Percentiles rank a stretch among this genome's conserved stretches.
phyloP scores from a whole-genome alignment of 2,113 vertebrate species.

The Saguinus midas region DNA sequence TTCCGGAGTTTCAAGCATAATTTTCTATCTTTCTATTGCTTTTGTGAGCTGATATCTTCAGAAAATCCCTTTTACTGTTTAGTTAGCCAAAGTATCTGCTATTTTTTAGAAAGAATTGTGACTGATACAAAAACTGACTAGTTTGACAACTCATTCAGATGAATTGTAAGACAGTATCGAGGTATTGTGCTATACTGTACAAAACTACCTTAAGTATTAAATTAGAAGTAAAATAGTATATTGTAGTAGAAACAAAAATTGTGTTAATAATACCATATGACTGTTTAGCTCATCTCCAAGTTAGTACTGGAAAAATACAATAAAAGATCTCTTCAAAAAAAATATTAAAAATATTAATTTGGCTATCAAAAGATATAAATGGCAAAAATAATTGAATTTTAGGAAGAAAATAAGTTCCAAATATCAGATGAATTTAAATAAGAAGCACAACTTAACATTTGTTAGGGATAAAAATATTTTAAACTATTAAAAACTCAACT shows the following conservation, averaged over 20 bases:
- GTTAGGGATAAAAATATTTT: not conserved
- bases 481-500: not conserved
- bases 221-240: not conserved
- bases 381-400: not conserved
- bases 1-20: not conserved
- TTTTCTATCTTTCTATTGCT: not conserved
- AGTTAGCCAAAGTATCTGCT: not conserved
- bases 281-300: not conserved
- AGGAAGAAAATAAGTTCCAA: not conserved
- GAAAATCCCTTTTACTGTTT: not conserved
- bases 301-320: not conserved
- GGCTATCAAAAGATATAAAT: not conserved
- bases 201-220: not conserved
- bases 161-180: not conserved
- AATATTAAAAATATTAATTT: not conserved
- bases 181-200: not conserved
- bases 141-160: not conserved
- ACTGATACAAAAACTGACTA: not conserved
- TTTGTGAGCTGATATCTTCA: not conserved
- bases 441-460: not conserved
- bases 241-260: not conserved
- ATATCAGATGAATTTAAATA: not conserved
- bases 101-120: not conserved
- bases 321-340: not conserved
- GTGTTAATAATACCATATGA: not conserved